These are phyloP conservation scores for Pelosia muscerda DNA, from an alignment of 2,888 invertebrate genomes.

Conservation along the genomic window DNA sequence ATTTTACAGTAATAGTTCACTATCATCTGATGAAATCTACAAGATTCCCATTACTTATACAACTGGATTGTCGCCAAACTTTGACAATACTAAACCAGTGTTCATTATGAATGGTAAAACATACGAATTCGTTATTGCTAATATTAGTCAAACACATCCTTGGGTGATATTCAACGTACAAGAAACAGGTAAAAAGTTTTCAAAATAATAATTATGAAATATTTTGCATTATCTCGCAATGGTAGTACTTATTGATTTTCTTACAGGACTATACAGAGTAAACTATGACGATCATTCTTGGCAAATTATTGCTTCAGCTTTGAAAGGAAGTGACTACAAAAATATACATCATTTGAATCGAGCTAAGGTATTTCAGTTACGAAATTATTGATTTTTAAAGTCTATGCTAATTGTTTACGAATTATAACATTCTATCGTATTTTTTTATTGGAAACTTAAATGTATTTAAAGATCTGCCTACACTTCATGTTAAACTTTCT, in stretches of 20 bases:
- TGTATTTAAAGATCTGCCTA: not conserved
- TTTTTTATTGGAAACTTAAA: too few relatives aligned
- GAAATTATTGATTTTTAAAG: too few relatives aligned
- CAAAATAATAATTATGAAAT: not conserved
- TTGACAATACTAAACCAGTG: constrained; percentile 70
- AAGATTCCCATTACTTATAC: constrained; percentile 80
- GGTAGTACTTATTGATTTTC: not conserved
- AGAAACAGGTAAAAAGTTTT: constrained; percentile 82
- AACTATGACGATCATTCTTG: constrained; percentile 88
- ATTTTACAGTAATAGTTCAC: constrained; percentile 67
- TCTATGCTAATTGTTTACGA: not conserved
- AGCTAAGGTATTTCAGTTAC: constrained; percentile 87
- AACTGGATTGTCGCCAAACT: constrained; percentile 61
- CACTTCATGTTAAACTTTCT: too few relatives aligned
- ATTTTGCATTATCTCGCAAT: not conserved
- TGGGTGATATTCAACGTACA: constrained; percentile 89
- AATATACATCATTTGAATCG: constrained; percentile 89
- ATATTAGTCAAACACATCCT: constrained; percentile 59
- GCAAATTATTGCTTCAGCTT: constrained; percentile 76
- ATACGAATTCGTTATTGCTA: constrained; percentile 56
- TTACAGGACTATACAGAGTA: constrained; percentile 88
- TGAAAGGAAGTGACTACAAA: constrained; percentile 73
- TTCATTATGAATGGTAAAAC: constrained; percentile 70
- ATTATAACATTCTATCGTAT: too few relatives aligned
- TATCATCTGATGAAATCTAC: constrained; percentile 71